Evolutionary conservation across 2,797 vertebrate genomes (phyloP).

Genomic region (Pempheris klunzingeri): DNA sequence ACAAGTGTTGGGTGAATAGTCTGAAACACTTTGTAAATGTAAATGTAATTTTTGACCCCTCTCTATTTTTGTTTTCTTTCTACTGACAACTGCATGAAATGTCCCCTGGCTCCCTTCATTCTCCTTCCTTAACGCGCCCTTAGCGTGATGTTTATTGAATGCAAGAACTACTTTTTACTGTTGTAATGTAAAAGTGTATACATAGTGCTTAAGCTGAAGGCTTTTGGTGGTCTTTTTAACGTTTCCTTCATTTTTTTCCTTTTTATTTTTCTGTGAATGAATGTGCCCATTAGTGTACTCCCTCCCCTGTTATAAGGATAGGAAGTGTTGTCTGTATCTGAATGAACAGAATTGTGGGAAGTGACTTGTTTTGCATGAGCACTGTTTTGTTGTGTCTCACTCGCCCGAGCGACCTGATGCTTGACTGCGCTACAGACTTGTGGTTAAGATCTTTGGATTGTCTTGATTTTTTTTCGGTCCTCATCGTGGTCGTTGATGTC

Average conservation of each 20-base stretch:
- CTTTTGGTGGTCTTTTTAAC: slow-evolving; percentile 82
- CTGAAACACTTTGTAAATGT: slow-evolving; percentile 88
- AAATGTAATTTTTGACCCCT: slow-evolving; percentile 81
- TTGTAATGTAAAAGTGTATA: slow-evolving; percentile 89
- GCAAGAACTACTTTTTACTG: slow-evolving; percentile 90
- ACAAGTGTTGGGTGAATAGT: slow-evolving; percentile 85
- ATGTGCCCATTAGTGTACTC: slow-evolving; percentile 74
- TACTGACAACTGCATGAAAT: slow-evolving; percentile 86
- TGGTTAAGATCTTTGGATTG: slow-evolving; percentile 73
- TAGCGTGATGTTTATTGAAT: slow-evolving; percentile 86
- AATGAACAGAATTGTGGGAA: slow-evolving; percentile 77
- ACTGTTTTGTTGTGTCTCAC: slow-evolving; percentile 79
- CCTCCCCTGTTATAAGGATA: slow-evolving; percentile 64
- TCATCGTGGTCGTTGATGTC: slow-evolving; percentile 65
- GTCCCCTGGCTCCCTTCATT: slow-evolving; percentile 39
- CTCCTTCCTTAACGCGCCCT: slow-evolving; percentile 72
- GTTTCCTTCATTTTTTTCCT: slow-evolving; percentile 63
- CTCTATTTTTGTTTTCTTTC: slow-evolving; percentile 61
- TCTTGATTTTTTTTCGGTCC: slow-evolving; percentile 61
- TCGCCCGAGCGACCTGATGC: slow-evolving; percentile 71
- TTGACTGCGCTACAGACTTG: slow-evolving; percentile 72
- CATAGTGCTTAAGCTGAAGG: slow-evolving; percentile 86
- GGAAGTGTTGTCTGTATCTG: slow-evolving; percentile 73
- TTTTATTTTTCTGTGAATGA: slow-evolving; percentile 74
- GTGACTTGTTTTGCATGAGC: slow-evolving; percentile 84